Evolutionary conservation across 30 jellyfish, hydroid and myxozoan species (phyloP).

Genomic region (Chrysaora quinquecirrha): DNA sequence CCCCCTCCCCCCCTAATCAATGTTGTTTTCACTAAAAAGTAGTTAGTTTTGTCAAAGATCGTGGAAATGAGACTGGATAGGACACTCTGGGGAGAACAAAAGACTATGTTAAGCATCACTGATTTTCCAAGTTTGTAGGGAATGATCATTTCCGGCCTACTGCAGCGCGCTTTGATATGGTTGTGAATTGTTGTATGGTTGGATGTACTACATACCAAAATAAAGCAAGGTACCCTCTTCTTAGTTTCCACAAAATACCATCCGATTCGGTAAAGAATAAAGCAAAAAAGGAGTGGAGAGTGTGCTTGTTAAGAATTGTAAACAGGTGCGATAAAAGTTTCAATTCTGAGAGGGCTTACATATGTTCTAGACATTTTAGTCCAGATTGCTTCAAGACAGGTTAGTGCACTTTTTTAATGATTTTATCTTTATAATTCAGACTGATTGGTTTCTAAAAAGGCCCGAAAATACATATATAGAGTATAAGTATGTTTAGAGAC

Average conservation of each 20-base stretch:
- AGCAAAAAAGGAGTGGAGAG: slow-evolving; percentile 50
- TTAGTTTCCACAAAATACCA: slow-evolving; percentile 38
- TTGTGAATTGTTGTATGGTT: slow-evolving; percentile 38
- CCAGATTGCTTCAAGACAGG: slow-evolving; percentile 48
- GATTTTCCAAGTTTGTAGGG: slow-evolving; percentile 39
- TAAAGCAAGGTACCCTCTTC: slow-evolving; percentile 21
- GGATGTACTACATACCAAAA: slow-evolving; percentile 28
- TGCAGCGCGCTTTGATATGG: slow-evolving; percentile 8
- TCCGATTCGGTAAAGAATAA: slow-evolving; percentile 15
- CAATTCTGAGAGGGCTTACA: slow-evolving; percentile 46
- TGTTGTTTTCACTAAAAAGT: too few relatives aligned
- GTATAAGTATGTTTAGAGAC: too few relatives aligned
- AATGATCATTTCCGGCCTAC: slow-evolving; percentile 45
- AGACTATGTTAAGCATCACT: slow-evolving; percentile 45
- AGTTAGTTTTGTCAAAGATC: neutral
- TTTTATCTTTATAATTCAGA: too few relatives aligned
- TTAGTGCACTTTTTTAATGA: too few relatives aligned
- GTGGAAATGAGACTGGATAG: slow-evolving; percentile 26
- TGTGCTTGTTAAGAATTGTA: slow-evolving; percentile 15
- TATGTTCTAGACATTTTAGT: slow-evolving; percentile 43
- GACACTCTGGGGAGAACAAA: slow-evolving; percentile 40
- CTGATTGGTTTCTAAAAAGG: too few relatives aligned
- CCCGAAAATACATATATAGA: too few relatives aligned
- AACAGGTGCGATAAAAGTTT: slow-evolving; percentile 46
- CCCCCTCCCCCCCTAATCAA: too few relatives aligned